Conservation (phyloP, 2,888 invertebrate species). For the Liopterus haemorrhoidalis region DNA sequence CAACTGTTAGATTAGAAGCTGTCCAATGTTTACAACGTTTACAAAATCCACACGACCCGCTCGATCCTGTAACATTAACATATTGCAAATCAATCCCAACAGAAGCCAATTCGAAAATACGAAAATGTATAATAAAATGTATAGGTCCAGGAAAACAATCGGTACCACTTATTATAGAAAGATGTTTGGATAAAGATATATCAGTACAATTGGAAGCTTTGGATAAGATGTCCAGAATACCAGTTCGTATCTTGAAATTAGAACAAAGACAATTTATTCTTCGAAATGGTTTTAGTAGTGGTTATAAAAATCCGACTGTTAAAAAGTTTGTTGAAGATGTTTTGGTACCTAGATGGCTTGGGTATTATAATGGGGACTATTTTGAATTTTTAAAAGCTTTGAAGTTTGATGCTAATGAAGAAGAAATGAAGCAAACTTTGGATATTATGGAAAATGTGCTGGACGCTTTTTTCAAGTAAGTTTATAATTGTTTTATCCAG, state of each 20-base stretch:
- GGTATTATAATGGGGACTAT: slow-evolving; percentile 62
- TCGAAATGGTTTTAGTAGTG: slow-evolving; percentile 59
- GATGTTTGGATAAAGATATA: slow-evolving; percentile 71
- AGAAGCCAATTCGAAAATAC: slow-evolving; percentile 10
- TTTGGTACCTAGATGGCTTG: slow-evolving; percentile 71
- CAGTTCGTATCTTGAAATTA: slow-evolving; percentile 50
- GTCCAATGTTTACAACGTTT: slow-evolving; percentile 70
- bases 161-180: slow-evolving; percentile 47
- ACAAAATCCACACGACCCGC: slow-evolving; percentile 69
- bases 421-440: slow-evolving; percentile 56
- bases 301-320: slow-evolving; percentile 50
- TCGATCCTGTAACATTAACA: slow-evolving; percentile 61
- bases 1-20: slow-evolving; percentile 73
- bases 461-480: slow-evolving; percentile 51
- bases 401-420: slow-evolving; percentile 61
- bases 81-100: slow-evolving; percentile 26
- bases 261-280: slow-evolving; percentile 58
- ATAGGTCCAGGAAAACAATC: slow-evolving; percentile 34
- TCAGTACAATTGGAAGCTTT: slow-evolving; percentile 61
- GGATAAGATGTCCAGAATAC: slow-evolving; percentile 33
- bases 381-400: slow-evolving; percentile 65
- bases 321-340: slow-evolving; percentile 46
- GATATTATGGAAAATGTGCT: slow-evolving; percentile 51
- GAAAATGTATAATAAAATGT: slow-evolving; percentile 33
- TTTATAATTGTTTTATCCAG: slow-evolving; percentile 19